Conservation (phyloP, 2,888 invertebrate species). For the Pristionchus mayeri region DNA sequence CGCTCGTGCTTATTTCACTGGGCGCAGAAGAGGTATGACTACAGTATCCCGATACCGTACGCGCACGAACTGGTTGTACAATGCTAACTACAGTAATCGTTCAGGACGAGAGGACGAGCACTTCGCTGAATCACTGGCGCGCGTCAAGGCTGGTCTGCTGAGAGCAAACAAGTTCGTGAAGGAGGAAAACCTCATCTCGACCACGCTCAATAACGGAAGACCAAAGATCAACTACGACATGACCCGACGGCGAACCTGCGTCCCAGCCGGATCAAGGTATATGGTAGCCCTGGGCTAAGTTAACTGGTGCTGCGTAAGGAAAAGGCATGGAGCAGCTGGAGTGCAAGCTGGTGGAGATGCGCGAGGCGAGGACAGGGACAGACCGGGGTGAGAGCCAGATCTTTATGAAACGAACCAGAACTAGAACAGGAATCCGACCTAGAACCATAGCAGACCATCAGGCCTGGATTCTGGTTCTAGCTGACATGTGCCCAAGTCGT, state of each 20-base stretch:
- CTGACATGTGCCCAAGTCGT: too few species aligned
- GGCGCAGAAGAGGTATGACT: slow-evolving; percentile 78
- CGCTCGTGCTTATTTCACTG: slow-evolving; percentile 76
- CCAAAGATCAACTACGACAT: slow-evolving; percentile 93
- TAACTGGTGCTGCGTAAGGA: too few species aligned
- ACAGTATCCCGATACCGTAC: background rate
- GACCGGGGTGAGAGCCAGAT: slow-evolving; percentile 46
- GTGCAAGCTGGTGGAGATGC: slow-evolving; percentile 97
- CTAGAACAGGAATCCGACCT: too few species aligned
- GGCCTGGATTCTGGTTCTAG: too few species aligned
- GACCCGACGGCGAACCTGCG: slow-evolving; percentile 95
- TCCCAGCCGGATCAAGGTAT: slow-evolving; percentile 81
- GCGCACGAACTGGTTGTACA: too few species aligned
- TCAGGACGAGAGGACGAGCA: slow-evolving; percentile 89
- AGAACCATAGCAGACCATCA: too few species aligned
- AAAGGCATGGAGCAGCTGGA: slow-evolving; percentile 92
- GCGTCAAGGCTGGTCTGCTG: slow-evolving; percentile 92
- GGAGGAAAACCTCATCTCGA: slow-evolving; percentile 96
- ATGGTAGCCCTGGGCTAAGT: too few species aligned
- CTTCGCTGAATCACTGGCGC: slow-evolving; percentile 91
- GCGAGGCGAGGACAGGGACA: slow-evolving; percentile 86
- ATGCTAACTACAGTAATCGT: background rate
- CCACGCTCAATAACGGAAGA: slow-evolving; percentile 84
- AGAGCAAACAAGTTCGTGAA: slow-evolving; percentile 93
- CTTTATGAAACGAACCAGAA: background rate